Conservation (phyloP, 1,140 invertebrate genomes). For the Pseudomyrmex gracilis region DNA sequence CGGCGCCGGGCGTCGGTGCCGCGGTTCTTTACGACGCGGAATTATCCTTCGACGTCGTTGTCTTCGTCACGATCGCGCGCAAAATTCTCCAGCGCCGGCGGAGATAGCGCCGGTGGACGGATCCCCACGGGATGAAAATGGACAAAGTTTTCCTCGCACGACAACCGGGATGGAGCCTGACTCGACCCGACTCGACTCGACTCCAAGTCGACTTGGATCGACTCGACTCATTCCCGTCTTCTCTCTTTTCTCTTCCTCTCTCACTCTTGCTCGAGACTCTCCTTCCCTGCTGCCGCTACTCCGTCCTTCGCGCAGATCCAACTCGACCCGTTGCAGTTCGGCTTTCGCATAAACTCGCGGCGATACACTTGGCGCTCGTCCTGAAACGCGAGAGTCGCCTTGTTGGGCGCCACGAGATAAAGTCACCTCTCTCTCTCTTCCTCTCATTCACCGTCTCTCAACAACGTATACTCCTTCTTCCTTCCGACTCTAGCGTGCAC, state of each 20-base stretch:
- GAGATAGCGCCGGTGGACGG: constrained; percentile 66
- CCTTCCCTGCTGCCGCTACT: background rate
- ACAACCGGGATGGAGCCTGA: constrained; percentile 50
- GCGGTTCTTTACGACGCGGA: constrained; percentile 51
- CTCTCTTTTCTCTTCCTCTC: constrained; percentile 8
- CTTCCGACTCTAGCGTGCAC: constrained; percentile 45
- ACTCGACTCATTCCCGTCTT: constrained; percentile 42
- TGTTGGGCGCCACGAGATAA: constrained; percentile 71
- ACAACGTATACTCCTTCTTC: constrained; percentile 32
- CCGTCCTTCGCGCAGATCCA: constrained; percentile 59
- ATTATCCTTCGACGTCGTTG: constrained; percentile 63
- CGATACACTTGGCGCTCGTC: constrained; percentile 80
- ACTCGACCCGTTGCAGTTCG: constrained; percentile 74
- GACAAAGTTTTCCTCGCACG: constrained; percentile 79
- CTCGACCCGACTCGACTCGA: constrained; percentile 58
- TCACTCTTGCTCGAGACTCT: background rate
- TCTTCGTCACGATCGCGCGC: constrained; percentile 65
- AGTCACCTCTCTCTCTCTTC: constrained; percentile 63
- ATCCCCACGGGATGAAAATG: constrained; percentile 81
- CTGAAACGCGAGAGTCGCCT: constrained; percentile 70
- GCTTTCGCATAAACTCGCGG: constrained; percentile 78
- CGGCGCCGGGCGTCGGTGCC: constrained; percentile 51
- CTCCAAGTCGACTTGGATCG: constrained; percentile 47
- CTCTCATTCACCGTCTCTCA: constrained; percentile 44
- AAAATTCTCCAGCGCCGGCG: constrained; percentile 56